A percentile compares a stretch with the other conserved stretches of the same genome.
These are phyloP conservation scores for Balearica regulorum DNA, from an alignment of 2,797 vertebrate genomes.

Conservation along the genomic window DNA sequence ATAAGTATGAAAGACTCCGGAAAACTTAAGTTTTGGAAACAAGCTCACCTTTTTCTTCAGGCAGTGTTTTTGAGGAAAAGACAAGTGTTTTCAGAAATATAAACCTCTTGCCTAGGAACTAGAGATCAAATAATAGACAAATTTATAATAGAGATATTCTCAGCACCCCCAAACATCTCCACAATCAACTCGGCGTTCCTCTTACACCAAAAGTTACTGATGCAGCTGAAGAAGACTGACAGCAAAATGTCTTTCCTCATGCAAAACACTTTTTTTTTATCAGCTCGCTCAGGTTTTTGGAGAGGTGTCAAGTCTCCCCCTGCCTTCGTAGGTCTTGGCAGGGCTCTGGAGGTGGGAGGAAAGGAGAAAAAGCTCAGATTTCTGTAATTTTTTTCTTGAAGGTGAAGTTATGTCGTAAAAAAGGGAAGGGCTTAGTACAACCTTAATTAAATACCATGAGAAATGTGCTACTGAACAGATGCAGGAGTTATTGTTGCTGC, in stretches of 20 bases:
- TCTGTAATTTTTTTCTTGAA: not conserved
- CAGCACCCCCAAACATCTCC: not conserved
- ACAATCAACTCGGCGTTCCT: fast-evolving
- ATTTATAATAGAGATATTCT: not conserved
- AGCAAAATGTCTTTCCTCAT: not conserved
- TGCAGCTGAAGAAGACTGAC: not conserved
- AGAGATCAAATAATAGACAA: not conserved
- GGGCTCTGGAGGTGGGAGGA: not conserved
- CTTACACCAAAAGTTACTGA: too few species aligned
- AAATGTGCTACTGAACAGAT: not conserved
- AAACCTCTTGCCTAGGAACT: not conserved
- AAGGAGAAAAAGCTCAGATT: not conserved
- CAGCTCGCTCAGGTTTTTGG: not conserved
- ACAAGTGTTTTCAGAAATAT: not conserved
- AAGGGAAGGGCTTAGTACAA: not conserved
- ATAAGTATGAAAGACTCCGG: not conserved
- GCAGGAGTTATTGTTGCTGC: not conserved
- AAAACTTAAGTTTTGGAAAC: not conserved
- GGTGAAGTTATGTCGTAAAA: not conserved
- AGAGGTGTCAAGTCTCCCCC: not conserved
- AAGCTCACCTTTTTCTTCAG: not conserved
- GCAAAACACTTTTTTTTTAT: not conserved
- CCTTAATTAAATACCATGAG: not conserved
- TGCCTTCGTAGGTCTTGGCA: fast-evolving
- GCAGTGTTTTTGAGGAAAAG: not conserved